These are phyloP conservation scores for Himantopus leucocephalus DNA, from an alignment of 2,113 vertebrate species.

Conservation along the genomic window DNA sequence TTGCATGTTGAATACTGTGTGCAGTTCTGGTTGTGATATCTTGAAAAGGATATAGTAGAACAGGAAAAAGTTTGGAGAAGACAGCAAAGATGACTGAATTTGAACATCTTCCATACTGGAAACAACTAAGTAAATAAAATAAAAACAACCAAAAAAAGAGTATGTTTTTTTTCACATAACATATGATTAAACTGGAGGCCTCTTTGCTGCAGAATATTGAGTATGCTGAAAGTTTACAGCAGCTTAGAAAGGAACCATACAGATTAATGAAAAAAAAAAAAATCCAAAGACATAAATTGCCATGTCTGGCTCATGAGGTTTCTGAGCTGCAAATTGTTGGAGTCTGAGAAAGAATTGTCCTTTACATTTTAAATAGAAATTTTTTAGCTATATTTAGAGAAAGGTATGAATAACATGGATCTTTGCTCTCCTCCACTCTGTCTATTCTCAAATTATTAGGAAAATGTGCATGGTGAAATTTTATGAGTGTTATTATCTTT, in stretches of 20 bases:
- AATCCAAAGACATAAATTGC: not conserved
- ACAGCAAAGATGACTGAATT: not conserved
- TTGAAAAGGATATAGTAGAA: not conserved
- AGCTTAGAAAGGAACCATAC: not conserved
- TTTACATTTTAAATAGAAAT: not conserved
- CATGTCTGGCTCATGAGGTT: not conserved
- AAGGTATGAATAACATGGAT: not conserved
- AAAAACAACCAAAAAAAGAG: fast-evolving
- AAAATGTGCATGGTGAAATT: not conserved
- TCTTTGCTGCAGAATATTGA: not conserved
- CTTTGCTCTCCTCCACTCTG: not conserved
- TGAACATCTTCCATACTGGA: not conserved
- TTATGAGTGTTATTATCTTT: not conserved
- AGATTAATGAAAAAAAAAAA: not conserved
- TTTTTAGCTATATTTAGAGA: not conserved
- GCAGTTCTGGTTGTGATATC: not conserved
- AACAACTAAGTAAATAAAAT: not conserved
- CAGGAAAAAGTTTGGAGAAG: not conserved
- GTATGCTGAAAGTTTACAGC: not conserved
- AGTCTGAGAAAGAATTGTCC: not conserved
- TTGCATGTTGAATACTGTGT: not conserved
- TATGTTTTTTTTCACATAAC: not conserved
- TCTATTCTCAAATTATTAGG: not conserved
- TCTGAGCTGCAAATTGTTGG: not conserved
- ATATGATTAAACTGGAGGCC: not conserved